phyloP scores from a whole-genome alignment of 2,888 invertebrate species.

The Drosophila macrospina region DNA sequence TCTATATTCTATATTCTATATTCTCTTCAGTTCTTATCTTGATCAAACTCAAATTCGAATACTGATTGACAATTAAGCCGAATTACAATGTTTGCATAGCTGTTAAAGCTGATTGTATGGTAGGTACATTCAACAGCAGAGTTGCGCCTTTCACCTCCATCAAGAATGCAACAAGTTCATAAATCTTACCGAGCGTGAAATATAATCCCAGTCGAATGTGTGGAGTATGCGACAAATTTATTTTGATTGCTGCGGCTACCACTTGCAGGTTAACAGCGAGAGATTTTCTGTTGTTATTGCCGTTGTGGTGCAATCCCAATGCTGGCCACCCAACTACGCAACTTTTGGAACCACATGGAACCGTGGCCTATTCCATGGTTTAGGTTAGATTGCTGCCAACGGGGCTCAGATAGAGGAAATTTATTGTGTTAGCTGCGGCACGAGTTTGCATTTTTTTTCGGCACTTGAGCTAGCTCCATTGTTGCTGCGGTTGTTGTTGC shows the following conservation, averaged over 20 bases:
- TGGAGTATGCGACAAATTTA: conserved; percentile 63
- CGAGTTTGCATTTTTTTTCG: conserved; percentile 66
- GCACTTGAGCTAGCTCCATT: conserved; percentile 61
- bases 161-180: conserved; percentile 47
- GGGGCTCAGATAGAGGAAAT: conserved; percentile 65
- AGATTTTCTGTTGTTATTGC: conserved; percentile 7
- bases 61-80: neutral
- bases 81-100: conserved; percentile 23
- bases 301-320: conserved; percentile 17
- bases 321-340: conserved; percentile 68
- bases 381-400: conserved; percentile 35
- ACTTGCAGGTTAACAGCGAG: conserved; percentile 27
- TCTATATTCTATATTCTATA: neutral
- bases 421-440: conserved; percentile 73
- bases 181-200: conserved; percentile 45
- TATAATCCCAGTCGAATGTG: conserved; percentile 32
- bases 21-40: neutral
- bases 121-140: conserved; percentile 15
- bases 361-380: conserved; percentile 20
- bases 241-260: conserved; percentile 66
- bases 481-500: conserved; percentile 11
- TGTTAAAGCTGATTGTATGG: conserved; percentile 25
- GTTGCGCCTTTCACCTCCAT: conserved; percentile 51
- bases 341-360: conserved; percentile 13
- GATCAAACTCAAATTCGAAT: neutral